A percentile compares a stretch with the other conserved stretches of the same genome.
phyloP scores from a whole-genome alignment of 2,113 vertebrate genomes.

The Gymnarchus niloticus region DNA sequence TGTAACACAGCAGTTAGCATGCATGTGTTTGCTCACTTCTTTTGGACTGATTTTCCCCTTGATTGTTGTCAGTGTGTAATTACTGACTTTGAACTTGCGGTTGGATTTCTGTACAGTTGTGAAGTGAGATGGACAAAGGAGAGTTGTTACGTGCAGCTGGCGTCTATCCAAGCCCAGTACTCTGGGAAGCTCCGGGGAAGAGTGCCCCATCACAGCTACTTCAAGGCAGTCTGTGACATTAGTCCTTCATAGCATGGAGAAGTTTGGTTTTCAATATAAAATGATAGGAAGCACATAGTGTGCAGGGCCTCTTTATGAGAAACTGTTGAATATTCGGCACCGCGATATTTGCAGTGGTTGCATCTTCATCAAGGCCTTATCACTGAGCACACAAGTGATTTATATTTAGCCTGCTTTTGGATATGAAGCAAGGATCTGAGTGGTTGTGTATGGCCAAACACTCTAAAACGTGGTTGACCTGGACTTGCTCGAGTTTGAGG shows the following conservation, averaged over 20 bases:
- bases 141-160: background rate
- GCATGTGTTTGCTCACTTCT: background rate
- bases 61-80: background rate
- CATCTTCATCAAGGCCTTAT: background rate
- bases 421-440: background rate
- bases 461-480: background rate
- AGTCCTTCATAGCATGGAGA: background rate
- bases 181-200: background rate
- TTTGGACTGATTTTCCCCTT: background rate
- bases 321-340: background rate
- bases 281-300: background rate
- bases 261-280: background rate
- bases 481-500: background rate
- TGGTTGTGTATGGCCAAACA: too few species aligned
- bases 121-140: constrained; percentile 4
- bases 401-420: background rate
- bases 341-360: background rate
- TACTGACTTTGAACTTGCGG: background rate
- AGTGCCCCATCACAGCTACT: background rate
- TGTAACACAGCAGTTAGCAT: background rate
- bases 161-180: background rate
- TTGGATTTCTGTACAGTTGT: background rate
- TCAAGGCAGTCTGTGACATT: too few species aligned
- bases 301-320: background rate
- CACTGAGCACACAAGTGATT: background rate